Conservation (phyloP, 2,888 invertebrate genomes). For the Diplazon laetatorius region DNA sequence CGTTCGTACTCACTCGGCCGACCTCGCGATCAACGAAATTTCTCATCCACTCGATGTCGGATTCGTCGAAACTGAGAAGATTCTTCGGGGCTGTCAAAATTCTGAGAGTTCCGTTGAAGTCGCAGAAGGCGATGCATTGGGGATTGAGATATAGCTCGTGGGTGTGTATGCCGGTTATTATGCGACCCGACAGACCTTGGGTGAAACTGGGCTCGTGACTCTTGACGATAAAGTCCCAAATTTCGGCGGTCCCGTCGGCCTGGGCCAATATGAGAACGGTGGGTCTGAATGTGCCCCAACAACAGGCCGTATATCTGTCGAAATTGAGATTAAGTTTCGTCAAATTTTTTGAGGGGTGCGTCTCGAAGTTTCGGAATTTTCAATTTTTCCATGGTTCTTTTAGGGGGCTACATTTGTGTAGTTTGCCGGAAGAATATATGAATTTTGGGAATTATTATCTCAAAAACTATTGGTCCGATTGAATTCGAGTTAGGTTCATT, state of each 20-base stretch:
- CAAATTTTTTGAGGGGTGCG: too few relatives aligned
- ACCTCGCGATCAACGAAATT: conserved; percentile 75
- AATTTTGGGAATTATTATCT: too few relatives aligned
- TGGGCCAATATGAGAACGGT: conserved; percentile 88
- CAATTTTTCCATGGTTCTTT: too few relatives aligned
- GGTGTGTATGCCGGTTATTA: conserved; percentile 86
- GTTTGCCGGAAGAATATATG: too few relatives aligned
- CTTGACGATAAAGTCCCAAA: conserved; percentile 90
- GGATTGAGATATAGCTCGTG: conserved; percentile 85
- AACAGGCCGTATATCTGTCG: conserved; percentile 85
- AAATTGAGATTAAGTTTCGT: too few relatives aligned
- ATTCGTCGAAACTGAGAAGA: conserved; percentile 83
- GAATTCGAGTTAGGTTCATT: too few relatives aligned
- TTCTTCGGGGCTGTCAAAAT: conserved; percentile 85
- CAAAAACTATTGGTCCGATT: too few relatives aligned
- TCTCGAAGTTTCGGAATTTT: too few relatives aligned
- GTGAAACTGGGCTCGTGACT: conserved; percentile 88
- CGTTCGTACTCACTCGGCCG: conserved; percentile 72
- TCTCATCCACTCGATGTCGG: conserved; percentile 80
- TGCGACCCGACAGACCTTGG: conserved; percentile 85
- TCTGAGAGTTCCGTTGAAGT: conserved; percentile 87
- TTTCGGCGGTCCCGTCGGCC: conserved; percentile 90
- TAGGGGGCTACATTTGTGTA: too few relatives aligned
- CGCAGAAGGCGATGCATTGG: conserved; percentile 87
- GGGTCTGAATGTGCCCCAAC: conserved; percentile 91